Conservation (phyloP, 2,113 vertebrate genomes). For the Parus major region DNA sequence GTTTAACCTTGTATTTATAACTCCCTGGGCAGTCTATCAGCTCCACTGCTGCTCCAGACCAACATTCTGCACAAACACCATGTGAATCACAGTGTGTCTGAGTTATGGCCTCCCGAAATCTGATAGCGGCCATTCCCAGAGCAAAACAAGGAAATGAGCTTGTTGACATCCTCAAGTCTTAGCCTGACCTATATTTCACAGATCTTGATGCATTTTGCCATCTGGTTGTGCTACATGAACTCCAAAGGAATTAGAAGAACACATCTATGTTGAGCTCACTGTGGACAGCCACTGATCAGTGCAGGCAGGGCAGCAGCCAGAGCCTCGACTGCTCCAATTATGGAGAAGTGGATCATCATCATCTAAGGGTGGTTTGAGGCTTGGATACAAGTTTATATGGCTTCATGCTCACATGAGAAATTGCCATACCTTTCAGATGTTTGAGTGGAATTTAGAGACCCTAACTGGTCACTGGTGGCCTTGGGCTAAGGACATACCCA, state of each 20-base stretch:
- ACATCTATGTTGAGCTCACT: neutral
- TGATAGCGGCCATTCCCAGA: conserved; percentile 1
- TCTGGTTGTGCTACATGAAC: neutral
- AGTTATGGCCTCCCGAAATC: neutral
- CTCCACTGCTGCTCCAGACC: neutral
- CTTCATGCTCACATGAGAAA: neutral
- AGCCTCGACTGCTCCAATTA: neutral
- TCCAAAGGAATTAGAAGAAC: neutral
- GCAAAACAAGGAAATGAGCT: conserved; percentile 1
- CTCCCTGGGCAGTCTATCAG: neutral
- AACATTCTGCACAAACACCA: neutral
- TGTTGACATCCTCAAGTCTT: neutral
- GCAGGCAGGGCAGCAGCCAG: neutral
- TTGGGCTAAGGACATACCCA: rapidly evolving
- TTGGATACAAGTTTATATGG: neutral
- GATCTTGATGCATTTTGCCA: neutral
- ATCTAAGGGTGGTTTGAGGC: neutral
- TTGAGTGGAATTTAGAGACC: neutral
- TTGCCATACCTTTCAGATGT: neutral
- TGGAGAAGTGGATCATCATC: neutral
- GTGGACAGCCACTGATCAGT: neutral
- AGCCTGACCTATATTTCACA: neutral
- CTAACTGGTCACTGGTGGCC: neutral
- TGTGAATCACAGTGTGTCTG: neutral
- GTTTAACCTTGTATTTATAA: neutral